Evolutionary conservation across 2,113 vertebrate species (phyloP).

Genomic region (Herpetotheres cachinnans): DNA sequence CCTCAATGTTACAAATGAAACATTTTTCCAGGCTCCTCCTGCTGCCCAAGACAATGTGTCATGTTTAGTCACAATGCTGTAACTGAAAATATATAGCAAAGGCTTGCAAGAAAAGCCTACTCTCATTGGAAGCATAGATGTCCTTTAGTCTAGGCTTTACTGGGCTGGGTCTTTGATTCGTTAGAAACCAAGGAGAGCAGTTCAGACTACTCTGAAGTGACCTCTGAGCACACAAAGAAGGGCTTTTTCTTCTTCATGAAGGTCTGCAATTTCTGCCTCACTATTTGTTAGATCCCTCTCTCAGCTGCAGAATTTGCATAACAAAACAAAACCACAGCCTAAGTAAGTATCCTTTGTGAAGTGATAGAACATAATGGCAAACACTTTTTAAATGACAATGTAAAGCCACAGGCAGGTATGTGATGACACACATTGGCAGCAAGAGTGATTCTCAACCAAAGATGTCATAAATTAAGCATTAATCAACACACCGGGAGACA

Average conservation of each 20-base stretch:
- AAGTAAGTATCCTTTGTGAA: background rate
- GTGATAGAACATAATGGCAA: background rate
- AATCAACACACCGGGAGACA: background rate
- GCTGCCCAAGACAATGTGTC: background rate
- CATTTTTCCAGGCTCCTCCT: background rate
- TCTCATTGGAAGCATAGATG: background rate
- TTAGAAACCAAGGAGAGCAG: background rate
- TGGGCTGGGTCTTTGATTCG: background rate
- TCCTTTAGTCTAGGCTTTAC: background rate
- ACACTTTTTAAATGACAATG: background rate
- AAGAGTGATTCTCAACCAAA: background rate
- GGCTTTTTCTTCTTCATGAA: background rate
- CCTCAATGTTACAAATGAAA: background rate
- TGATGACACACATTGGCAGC: background rate
- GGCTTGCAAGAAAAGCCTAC: background rate
- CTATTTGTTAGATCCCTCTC: background rate
- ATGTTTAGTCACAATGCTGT: background rate
- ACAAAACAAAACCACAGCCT: background rate
- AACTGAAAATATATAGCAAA: background rate
- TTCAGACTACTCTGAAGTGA: background rate
- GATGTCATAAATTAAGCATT: background rate
- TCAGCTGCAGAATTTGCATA: constrained; percentile 20
- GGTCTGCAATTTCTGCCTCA: background rate
- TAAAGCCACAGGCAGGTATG: background rate
- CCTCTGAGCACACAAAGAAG: background rate